phyloP scores from a whole-genome alignment of 2,113 vertebrate genomes.

The Seriola quinqueradiata region DNA sequence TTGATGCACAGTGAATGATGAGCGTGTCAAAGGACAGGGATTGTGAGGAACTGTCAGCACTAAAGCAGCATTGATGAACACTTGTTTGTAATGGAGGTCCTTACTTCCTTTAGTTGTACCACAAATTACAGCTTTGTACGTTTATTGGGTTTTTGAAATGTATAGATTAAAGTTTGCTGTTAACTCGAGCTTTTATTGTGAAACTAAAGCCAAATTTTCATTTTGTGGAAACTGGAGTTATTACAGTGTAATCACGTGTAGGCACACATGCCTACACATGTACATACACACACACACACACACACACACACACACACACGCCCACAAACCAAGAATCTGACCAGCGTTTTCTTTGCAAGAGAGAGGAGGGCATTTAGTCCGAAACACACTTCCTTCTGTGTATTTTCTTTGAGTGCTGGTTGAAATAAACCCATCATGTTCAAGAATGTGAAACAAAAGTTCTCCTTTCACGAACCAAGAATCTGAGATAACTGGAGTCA shows the following conservation, averaged over 20 bases:
- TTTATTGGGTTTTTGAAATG: not conserved
- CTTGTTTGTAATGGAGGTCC: not conserved
- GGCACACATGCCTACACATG: not conserved
- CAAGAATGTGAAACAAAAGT: slow-evolving; percentile 78
- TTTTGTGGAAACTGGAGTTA: slow-evolving; percentile 1
- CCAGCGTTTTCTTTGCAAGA: slow-evolving; percentile 40
- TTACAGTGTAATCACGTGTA: slow-evolving; percentile 5
- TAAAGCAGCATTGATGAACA: not conserved
- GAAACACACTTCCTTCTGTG: slow-evolving; percentile 62
- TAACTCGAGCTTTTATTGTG: not conserved
- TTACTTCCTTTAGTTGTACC: not conserved
- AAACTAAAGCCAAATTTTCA: not conserved
- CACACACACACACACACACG: not conserved
- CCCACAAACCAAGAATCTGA: slow-evolving; percentile 35
- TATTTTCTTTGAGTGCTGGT: slow-evolving; percentile 76
- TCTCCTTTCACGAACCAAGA: slow-evolving; percentile 69
- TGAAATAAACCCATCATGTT: slow-evolving; percentile 77
- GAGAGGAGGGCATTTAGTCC: slow-evolving; percentile 30
- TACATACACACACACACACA: not conserved
- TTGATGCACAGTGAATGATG: no score
- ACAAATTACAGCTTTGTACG: not conserved
- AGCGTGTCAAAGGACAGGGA: no score
- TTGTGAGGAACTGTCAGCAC: no score
- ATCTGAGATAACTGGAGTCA: slow-evolving; percentile 80
- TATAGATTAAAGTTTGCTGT: not conserved